Conservation (phyloP, 1,140 invertebrate genomes). For the Heliconius hewitsoni region DNA sequence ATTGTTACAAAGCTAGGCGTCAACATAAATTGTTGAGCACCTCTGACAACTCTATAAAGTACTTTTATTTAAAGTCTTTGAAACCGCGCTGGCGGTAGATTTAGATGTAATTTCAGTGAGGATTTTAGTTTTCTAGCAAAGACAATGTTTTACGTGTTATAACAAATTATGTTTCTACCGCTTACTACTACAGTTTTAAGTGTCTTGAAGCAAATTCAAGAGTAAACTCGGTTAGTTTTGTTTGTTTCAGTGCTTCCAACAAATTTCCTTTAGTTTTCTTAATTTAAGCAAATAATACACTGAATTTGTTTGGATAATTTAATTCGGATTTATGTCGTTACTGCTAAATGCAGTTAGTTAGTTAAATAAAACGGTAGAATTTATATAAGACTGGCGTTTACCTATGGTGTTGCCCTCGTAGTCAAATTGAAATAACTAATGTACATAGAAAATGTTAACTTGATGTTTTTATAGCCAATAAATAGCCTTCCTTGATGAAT, state of each 20-base stretch:
- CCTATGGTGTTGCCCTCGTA: too few species aligned
- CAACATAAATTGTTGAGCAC: constrained; percentile 27
- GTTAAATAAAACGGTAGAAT: constrained; percentile 13
- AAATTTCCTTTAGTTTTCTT: constrained; percentile 4
- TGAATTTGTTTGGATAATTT: constrained; percentile 7
- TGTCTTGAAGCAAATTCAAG: constrained; percentile 19
- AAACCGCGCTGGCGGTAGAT: constrained; percentile 27
- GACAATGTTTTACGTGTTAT: constrained; percentile 38
- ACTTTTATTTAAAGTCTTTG: constrained; percentile 33
- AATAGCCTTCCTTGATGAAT: too few species aligned
- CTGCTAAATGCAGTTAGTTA: constrained; percentile 9
- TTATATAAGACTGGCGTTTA: not conserved
- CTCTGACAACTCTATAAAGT: constrained; percentile 20
- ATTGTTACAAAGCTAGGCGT: not conserved
- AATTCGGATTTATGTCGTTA: constrained; percentile 3
- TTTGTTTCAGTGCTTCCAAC: constrained; percentile 2
- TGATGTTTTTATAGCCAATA: too few species aligned
- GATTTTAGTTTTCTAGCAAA: constrained; percentile 28
- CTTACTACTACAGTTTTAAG: constrained; percentile 20
- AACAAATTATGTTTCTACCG: constrained; percentile 31
- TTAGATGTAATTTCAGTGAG: constrained; percentile 33
- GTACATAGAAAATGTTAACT: too few species aligned
- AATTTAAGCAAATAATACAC: constrained; percentile 7
- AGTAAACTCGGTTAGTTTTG: constrained; percentile 22
- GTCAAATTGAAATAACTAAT: too few species aligned